Percentiles rank a stretch among this genome's conserved stretches.
phyloP scores from a whole-genome alignment of 2,797 vertebrate species.

The Champsocephalus esox region DNA sequence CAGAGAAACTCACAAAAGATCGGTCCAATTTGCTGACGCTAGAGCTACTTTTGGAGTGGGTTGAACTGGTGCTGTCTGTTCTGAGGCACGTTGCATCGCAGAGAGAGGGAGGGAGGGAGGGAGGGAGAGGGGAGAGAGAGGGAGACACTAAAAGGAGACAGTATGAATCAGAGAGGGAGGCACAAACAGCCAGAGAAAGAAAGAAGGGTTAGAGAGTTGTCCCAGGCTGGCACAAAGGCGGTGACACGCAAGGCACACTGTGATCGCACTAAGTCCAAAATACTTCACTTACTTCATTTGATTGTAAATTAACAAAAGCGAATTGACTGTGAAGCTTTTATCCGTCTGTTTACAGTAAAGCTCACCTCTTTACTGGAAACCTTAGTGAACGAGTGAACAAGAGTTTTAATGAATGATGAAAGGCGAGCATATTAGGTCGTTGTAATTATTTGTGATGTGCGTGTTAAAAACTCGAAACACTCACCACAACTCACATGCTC shows the following conservation, averaged over 20 bases:
- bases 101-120: constrained; percentile 12
- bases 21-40: constrained; percentile 66
- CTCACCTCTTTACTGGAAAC: not conserved
- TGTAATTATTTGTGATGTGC: not conserved
- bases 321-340: constrained; percentile 7
- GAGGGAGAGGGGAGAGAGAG: constrained; percentile 5
- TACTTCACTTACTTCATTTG: constrained; percentile 41
- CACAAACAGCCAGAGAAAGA: constrained; percentile 37
- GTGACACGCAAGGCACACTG: constrained; percentile 66
- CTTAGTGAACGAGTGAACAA: not conserved
- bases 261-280: constrained; percentile 37
- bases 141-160: constrained; percentile 43
- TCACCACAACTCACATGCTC: not conserved
- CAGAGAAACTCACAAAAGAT: constrained; percentile 63
- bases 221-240: constrained; percentile 64
- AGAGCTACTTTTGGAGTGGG: constrained; percentile 60
- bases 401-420: not conserved
- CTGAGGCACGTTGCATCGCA: constrained; percentile 61
- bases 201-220: constrained; percentile 56
- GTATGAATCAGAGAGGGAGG: constrained; percentile 56
- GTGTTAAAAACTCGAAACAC: not conserved
- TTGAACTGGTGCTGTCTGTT: constrained; percentile 64
- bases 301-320: constrained; percentile 4
- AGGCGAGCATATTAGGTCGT: not conserved
- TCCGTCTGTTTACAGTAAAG: not conserved